Evolutionary conservation across 1,140 invertebrate species (phyloP).

Genomic region (Stegodyphus mimosarum): DNA sequence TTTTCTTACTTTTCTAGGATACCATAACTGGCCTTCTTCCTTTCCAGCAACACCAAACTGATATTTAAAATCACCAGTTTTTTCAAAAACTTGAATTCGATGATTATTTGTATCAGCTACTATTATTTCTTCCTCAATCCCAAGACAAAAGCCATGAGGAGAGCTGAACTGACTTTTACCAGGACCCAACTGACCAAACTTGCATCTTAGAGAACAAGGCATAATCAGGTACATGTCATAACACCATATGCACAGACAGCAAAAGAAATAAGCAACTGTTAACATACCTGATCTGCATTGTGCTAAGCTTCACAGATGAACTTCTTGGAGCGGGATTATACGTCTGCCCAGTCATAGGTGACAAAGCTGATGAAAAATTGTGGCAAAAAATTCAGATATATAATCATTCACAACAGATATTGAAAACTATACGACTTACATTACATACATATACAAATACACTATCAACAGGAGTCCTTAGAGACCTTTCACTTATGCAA

Average conservation of each 20-base stretch:
- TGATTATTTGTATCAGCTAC: slow-evolving; percentile 97
- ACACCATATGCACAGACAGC: background rate
- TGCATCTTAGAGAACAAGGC: slow-evolving; percentile 75
- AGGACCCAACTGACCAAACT: slow-evolving; percentile 92
- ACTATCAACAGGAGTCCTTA: no score
- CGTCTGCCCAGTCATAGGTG: slow-evolving; percentile 23
- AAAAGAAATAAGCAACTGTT: background rate
- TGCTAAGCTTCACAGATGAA: slow-evolving; percentile 66
- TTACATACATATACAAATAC: no score
- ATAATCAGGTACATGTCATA: background rate
- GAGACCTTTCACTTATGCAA: no score
- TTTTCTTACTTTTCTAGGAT: slow-evolving; percentile 81
- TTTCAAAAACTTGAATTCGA: slow-evolving; percentile 92
- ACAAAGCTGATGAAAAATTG: slow-evolving; percentile 19
- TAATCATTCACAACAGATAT: no score
- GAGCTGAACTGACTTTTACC: slow-evolving; percentile 95
- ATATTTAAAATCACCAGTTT: slow-evolving; percentile 87
- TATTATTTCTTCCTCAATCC: slow-evolving; percentile 89
- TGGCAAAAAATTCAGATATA: no score
- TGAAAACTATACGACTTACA: no score
- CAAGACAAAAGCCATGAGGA: slow-evolving; percentile 95
- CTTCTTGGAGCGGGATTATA: slow-evolving; percentile 61
- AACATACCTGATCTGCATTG: slow-evolving; percentile 47
- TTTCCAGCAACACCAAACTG: slow-evolving; percentile 91
- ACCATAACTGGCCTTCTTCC: slow-evolving; percentile 96